phyloP scores from a whole-genome alignment of 2,888 invertebrate species.

The Diloba caeruleocephala region DNA sequence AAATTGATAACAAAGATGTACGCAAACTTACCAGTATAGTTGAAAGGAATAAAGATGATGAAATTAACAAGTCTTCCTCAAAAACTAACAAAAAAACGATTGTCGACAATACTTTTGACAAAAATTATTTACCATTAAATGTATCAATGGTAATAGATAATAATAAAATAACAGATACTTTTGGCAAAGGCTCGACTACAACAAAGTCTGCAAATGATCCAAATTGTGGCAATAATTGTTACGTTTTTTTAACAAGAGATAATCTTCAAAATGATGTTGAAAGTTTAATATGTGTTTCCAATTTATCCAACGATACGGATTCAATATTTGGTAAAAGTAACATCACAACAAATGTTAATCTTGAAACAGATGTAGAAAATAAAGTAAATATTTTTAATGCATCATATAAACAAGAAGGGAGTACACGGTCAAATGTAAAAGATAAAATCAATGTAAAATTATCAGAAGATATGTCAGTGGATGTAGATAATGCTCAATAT shows the following conservation, averaged over 20 bases:
- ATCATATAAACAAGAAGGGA: conserved; percentile 3
- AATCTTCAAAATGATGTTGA: conserved; percentile 21
- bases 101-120: neutral
- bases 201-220: conserved; percentile 16
- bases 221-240: conserved; percentile 15
- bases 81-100: conserved; percentile 9
- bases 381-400: conserved; percentile 9
- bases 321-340: conserved; percentile 16
- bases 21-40: conserved; percentile 4
- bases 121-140: conserved; percentile 6
- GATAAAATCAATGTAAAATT: conserved; percentile 1
- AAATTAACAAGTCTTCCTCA: conserved; percentile 1
- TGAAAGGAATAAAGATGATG: conserved; percentile 6
- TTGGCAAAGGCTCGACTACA: conserved; percentile 8
- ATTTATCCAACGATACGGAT: conserved; percentile 13
- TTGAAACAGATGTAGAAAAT: conserved; percentile 7
- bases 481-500: neutral
- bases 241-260: conserved; percentile 24
- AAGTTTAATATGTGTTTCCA: conserved; percentile 10
- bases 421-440: conserved; percentile 26
- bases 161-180: conserved; percentile 22
- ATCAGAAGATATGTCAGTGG: neutral
- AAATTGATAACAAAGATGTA: neutral
- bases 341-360: neutral
- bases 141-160: conserved; percentile 25